Base-by-base conservation (phyloP, 1,140 invertebrate species). In the Zaprionus tsacasi region DNA sequence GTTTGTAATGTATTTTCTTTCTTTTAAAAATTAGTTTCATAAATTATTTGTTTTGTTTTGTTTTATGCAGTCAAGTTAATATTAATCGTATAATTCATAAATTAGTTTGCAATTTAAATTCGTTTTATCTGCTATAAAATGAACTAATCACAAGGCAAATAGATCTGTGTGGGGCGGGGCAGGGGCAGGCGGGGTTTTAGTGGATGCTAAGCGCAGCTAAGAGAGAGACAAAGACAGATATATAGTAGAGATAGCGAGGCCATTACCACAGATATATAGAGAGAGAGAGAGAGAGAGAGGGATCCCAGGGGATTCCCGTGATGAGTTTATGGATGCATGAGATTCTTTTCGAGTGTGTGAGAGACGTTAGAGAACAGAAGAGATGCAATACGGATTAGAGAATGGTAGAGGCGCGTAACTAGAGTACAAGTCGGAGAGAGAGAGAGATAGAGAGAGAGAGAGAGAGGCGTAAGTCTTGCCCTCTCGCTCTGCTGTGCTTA, bases 81-180 rank as follows among this genome's bases (percentile, higher is more conserved):
- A 70, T 72, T 82, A 87, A 63, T 67, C 45, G 1, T 63, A 54
- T 71, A 77, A 61, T 78, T 68, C 64, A 81, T 81, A 79, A 81
- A 85, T 76, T 82, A 90, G 58, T 75, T 81, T 77, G 81, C 70
- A 73, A 72, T 71, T 73, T 82, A 87, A 91, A 91, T 82, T 82
- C 80, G 76, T 74, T 80, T 88, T 66, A 50, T 50, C 17, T 25
- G 45, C 11, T 25, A 25, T 50, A 63, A 54, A 66, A 66, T 71
- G 70, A 90, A 88, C 90, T 91, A 91, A 91, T 91, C 90, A 92
- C 81, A 89, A 91, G 90, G 91, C 91, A 92, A 92, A 91, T 88
- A 89, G 87, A 79, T 72, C 65, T 81, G 66, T 33, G 33, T 36
- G 50, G 58, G 36, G 48, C 36, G 50, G 65, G 75, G 75, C 76